A percentile compares a stretch with the other conserved stretches of the same genome.
phyloP scores from a whole-genome alignment of 53 echinoderm and acorn worm genomes.

The Echinarachnius parma region DNA sequence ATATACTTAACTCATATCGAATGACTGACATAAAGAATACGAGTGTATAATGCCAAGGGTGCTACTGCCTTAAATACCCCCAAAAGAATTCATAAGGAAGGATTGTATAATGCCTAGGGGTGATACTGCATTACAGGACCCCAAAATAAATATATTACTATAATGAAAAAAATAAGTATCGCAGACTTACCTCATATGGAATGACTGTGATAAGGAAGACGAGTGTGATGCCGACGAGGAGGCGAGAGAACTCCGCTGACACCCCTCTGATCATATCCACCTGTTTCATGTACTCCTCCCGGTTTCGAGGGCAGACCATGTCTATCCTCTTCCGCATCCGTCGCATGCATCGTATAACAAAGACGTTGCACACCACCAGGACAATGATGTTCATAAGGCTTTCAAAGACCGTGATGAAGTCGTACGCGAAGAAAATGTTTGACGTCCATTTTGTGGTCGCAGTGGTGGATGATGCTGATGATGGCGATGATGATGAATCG shows the following conservation, averaged over 20 bases:
- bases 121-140: no score
- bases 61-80: no score
- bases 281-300: conserved; percentile 84
- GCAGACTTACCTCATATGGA: conserved; percentile 96
- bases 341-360: conserved; percentile 75
- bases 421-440: conserved; percentile 45
- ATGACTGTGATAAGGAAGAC: conserved; percentile 71
- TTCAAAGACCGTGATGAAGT: conserved; percentile 63
- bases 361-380: conserved; percentile 72
- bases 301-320: conserved; percentile 76
- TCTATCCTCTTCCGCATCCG: conserved; percentile 59
- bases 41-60: no score
- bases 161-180: no score
- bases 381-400: conserved; percentile 48
- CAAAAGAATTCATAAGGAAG: no score
- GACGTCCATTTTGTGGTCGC: conserved; percentile 12
- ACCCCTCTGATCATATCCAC: conserved; percentile 86
- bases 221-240: conserved; percentile 81
- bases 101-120: no score
- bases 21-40: no score
- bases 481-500: not conserved
- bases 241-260: conserved; percentile 85
- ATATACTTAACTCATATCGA: no score
- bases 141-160: no score
- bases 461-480: no score